These are phyloP conservation scores for Halichondria panicea DNA, from an alignment of 37 sponge, comb jelly and placozoan genomes.

Conservation along the genomic window DNA sequence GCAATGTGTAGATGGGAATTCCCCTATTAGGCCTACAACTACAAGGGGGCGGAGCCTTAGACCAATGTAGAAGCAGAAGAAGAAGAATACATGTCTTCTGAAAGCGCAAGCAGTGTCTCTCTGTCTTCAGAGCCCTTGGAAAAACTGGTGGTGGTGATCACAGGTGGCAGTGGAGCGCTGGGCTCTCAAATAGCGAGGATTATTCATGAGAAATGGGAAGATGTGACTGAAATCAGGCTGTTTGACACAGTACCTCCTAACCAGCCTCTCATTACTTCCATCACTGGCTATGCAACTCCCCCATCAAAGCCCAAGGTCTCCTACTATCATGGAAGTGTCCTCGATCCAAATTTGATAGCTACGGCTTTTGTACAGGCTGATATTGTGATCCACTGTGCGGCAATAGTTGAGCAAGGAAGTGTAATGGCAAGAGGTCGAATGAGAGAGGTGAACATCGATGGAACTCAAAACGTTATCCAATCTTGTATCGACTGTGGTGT, in stretches of 20 bases:
- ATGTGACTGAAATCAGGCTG: constrained; percentile 26
- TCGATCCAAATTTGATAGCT: constrained; percentile 1
- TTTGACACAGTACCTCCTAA: constrained; percentile 20
- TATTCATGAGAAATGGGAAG: constrained; percentile 28
- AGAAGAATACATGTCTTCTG: too few species aligned
- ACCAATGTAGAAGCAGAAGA: too few species aligned
- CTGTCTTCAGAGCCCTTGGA: too few species aligned
- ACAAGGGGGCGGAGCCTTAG: too few species aligned
- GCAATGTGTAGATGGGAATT: too few species aligned
- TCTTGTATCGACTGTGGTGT: constrained; percentile 66
- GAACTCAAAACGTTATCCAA: constrained; percentile 53
- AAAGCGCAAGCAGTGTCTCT: too few species aligned
- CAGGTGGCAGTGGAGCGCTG: constrained; percentile 50
- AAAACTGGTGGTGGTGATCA: constrained; percentile 29
- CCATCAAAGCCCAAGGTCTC: constrained; percentile 29
- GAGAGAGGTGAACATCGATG: constrained; percentile 46
- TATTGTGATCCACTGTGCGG: constrained; percentile 60
- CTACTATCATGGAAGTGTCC: constrained; percentile 16
- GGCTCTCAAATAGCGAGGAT: constrained; percentile 36
- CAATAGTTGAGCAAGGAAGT: constrained; percentile 40
- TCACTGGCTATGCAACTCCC: constrained; percentile 27
- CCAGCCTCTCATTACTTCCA: not conserved
- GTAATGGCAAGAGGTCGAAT: constrained; percentile 25
- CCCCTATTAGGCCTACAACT: too few species aligned
- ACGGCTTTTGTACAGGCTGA: constrained; percentile 20